A percentile compares a stretch with the other conserved stretches of the same genome.
These are phyloP conservation scores for Buathra laborator DNA, from an alignment of 2,888 invertebrate species.

Conservation along the genomic window DNA sequence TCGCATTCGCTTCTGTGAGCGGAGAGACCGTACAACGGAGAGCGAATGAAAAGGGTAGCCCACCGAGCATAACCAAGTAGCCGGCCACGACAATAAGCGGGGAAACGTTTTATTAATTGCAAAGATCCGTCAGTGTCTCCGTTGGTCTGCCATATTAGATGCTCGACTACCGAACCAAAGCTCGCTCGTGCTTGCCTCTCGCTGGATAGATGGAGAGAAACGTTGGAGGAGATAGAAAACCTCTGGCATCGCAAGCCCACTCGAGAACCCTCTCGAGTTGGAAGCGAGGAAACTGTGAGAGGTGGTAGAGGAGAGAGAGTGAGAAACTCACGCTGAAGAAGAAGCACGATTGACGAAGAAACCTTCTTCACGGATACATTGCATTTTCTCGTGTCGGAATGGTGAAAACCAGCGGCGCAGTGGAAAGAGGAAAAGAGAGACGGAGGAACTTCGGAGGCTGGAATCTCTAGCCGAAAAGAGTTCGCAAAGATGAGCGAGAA, in stretches of 20 bases:
- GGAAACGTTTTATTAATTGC: constrained; percentile 84
- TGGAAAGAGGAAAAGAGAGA: constrained; percentile 54
- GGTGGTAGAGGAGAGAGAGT: constrained; percentile 30
- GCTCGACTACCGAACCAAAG: constrained; percentile 77
- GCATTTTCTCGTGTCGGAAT: constrained; percentile 55
- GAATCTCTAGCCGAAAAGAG: constrained; percentile 55
- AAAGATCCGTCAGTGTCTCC: constrained; percentile 83
- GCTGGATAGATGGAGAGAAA: constrained; percentile 55
- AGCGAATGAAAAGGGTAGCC: constrained; percentile 80
- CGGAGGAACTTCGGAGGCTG: constrained; percentile 39
- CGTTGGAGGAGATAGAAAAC: constrained; percentile 32
- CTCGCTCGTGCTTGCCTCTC: constrained; percentile 56
- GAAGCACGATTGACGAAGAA: constrained; percentile 43
- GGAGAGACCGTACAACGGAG: constrained; percentile 33
- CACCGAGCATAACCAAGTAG: constrained; percentile 80
- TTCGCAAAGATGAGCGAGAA: constrained; percentile 59
- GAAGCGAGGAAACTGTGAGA: constrained; percentile 45
- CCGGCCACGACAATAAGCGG: constrained; percentile 82
- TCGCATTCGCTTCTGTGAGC: constrained; percentile 50
- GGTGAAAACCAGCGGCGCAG: constrained; percentile 48
- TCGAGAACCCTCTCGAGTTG: constrained; percentile 38
- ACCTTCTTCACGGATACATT: constrained; percentile 43
- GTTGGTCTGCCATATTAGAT: constrained; percentile 80
- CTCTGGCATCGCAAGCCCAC: constrained; percentile 35
- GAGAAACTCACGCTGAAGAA: constrained; percentile 48